Percentiles rank a stretch among this genome's conserved stretches.
These are phyloP conservation scores for Eristalis arbustorum DNA, from an alignment of 2,888 invertebrate species.

Conservation along the genomic window DNA sequence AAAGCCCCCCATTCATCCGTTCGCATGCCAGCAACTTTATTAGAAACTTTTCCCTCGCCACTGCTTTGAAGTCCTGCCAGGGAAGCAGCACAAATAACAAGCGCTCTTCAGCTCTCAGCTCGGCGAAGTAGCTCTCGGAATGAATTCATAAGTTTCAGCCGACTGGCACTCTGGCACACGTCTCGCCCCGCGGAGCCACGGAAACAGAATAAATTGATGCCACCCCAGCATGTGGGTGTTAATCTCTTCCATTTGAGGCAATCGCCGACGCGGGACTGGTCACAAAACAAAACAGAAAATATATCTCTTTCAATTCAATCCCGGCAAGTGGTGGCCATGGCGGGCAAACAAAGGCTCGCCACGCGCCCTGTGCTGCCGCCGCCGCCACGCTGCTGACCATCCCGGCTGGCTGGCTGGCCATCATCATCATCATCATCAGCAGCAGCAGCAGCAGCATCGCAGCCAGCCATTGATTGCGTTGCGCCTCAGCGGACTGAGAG, in stretches of 20 bases:
- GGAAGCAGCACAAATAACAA: conserved; percentile 22
- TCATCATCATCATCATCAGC: conserved; percentile 19
- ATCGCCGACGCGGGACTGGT: neutral
- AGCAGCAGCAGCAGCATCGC: neutral
- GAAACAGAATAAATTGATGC: conserved; percentile 19
- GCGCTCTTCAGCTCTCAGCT: neutral
- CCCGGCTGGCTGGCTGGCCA: neutral
- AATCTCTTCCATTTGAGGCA: conserved; percentile 12
- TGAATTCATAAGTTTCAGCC: conserved; percentile 19
- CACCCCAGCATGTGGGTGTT: conserved; percentile 11
- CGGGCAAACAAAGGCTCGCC: conserved; percentile 7
- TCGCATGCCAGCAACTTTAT: conserved; percentile 27
- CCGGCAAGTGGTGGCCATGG: neutral
- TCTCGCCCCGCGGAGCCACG: neutral
- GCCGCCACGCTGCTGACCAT: neutral
- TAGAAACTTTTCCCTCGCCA: conserved; percentile 18
- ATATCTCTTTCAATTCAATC: conserved; percentile 27
- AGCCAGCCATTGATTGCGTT: conserved; percentile 3
- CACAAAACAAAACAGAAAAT: neutral
- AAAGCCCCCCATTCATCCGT: conserved; percentile 9
- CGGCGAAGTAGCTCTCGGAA: conserved; percentile 3
- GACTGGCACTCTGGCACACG: neutral
- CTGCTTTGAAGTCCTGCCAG: neutral
- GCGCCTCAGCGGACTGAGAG: neutral
- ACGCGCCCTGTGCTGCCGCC: neutral